Percentiles rank a stretch among this genome's conserved stretches.
These are phyloP conservation scores for Cochlearius cochlearius DNA, from an alignment of 2,113 vertebrate species.

Conservation along the genomic window DNA sequence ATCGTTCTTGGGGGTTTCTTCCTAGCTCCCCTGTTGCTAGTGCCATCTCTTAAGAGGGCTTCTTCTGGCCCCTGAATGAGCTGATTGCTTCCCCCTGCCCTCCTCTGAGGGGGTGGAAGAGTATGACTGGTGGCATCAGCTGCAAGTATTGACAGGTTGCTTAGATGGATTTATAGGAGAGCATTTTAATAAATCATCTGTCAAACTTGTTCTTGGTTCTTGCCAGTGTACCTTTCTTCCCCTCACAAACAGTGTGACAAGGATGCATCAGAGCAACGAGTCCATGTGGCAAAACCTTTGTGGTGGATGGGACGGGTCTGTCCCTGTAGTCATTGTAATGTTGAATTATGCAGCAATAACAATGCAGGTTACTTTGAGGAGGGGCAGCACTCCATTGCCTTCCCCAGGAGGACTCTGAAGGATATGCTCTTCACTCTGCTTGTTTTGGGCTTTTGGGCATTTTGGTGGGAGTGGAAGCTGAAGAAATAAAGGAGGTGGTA, in stretches of 20 bases:
- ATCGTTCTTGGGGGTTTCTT: background rate
- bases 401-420: background rate
- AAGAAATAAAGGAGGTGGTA: background rate
- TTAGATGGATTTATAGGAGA: background rate
- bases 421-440: background rate
- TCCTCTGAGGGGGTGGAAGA: background rate
- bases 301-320: background rate
- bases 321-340: background rate
- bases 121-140: background rate
- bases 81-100: background rate
- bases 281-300: background rate
- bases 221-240: background rate
- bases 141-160: background rate
- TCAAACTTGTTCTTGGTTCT: background rate
- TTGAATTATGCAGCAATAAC: background rate
- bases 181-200: background rate
- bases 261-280: background rate
- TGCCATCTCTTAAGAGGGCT: background rate
- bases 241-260: background rate
- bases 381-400: background rate
- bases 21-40: background rate
- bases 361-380: background rate
- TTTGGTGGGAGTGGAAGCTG: background rate
- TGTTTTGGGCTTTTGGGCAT: background rate
- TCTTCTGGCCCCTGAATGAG: background rate